These are phyloP conservation scores for Amiota communis DNA, from an alignment of 2,888 invertebrate genomes.

Conservation along the genomic window DNA sequence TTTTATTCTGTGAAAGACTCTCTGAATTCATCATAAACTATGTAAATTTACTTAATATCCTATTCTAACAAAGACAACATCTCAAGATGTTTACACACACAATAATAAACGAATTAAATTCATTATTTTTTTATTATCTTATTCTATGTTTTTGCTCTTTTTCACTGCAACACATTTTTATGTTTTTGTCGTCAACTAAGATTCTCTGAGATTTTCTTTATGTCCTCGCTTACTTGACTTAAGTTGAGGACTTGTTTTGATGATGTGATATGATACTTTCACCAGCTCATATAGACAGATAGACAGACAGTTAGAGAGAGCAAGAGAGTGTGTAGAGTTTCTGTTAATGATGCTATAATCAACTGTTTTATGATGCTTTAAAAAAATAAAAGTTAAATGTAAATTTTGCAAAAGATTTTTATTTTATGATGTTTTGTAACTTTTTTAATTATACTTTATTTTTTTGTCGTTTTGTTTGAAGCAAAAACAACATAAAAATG, in stretches of 20 bases:
- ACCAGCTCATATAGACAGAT: no score
- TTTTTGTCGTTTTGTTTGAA: background rate
- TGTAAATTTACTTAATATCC: no score
- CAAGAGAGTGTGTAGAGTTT: slow-evolving; percentile 45
- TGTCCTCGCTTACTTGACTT: background rate
- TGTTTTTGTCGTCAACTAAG: background rate
- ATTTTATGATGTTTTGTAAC: slow-evolving; percentile 41
- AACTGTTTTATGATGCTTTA: slow-evolving; percentile 63
- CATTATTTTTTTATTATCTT: background rate
- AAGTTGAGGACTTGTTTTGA: no score
- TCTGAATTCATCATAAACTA: no score
- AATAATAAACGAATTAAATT: background rate
- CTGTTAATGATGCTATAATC: slow-evolving; percentile 64
- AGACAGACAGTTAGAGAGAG: no score
- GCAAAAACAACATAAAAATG: background rate
- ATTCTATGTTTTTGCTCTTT: slow-evolving; percentile 32
- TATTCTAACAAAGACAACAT: no score
- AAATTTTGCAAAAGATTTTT: slow-evolving; percentile 3
- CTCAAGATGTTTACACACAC: no score
- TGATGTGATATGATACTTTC: no score
- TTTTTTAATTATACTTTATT: slow-evolving; percentile 60
- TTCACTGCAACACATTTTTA: background rate
- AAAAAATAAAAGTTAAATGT: slow-evolving; percentile 50
- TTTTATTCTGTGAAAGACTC: no score
- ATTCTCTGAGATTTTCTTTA: background rate